Evolutionary conservation across 2,888 invertebrate genomes (phyloP), one percentile per base, ranked within the genome.

Genomic region (Lasioglossum pauxillum): DNA sequence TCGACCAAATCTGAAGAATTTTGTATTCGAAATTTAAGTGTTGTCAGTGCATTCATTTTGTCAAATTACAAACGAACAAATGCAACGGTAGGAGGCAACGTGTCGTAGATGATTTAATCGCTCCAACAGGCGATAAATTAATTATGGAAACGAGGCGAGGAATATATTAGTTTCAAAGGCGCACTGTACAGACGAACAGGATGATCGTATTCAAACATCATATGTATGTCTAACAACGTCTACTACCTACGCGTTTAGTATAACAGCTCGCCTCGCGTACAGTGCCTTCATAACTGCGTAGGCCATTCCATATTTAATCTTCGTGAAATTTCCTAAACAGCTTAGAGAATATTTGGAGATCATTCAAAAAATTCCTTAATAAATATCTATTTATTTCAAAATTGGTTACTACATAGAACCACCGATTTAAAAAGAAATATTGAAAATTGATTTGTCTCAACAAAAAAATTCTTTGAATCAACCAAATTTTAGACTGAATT

Each of bases 141-240:
- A 85, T 82, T 84, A 86, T 86, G 84, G 86, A 86, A 84, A 90
- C 88, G 72, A 84, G 23, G 71, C 64, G n/a, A 80, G 53, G 89
- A 88, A 60, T 60, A 60, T 27, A 60, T 60, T 60, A 27, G 14
- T 60, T 60, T 60, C 60, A 60, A 60, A 27, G 60, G 14, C 60
- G 14, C 60, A 60, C 12, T 14, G 27, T 12, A 27, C 27, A 27
- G 27, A 27, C 60, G 60, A 60, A 27, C 27, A 14, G 27, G 60
- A 16, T 27, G 60, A 60, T 60, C 60, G 27, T 60, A 60, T 60
- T 60, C 60, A 60, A 60, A 27, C 60, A 60, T 60, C 14, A 60
- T 60, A 60, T 1, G 5, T 60, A 27, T 14, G 60, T 60, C 60
- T 60, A 27, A 60, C 60, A 60, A 60, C 60, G 60, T 60, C 60